Evolutionary conservation across 2,797 vertebrate species (phyloP), one percentile per base, ranked within the genome.

Genomic region (Clamator glandarius): DNA sequence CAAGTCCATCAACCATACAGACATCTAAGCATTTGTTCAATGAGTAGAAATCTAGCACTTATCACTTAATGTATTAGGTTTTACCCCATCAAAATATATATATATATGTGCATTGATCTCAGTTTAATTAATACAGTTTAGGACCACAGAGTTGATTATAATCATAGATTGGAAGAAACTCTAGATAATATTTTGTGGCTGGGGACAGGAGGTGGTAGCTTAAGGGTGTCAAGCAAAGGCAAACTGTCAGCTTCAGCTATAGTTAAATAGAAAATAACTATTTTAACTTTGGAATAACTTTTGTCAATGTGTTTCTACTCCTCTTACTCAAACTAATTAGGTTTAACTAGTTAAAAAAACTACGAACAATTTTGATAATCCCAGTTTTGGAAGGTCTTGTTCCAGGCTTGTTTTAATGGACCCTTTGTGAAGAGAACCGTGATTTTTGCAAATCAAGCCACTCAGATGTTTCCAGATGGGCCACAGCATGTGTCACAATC

Each of bases 401-500:
- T 85, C 44, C 94, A 91, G 84, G 74, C 7, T 7, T 10, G 16
- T 2, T 85, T 93, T 87, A 85, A 89, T 42, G 59, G 78, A 61
- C 82, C 51, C 44, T 95, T 70, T 64, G 11, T 26, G 62, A 73
- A 91, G 64, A 54, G 0, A 0, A 80, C 54, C 33, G 61, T 24
- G 12, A 0, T 36, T 78, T 93, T 73, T 50, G 55, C 48, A 84
- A 84, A 88, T 91, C 55, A 84, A 52, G 33, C 24, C 2, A 13
- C 35, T 84, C 83, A 79, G 80, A 87, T 92, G 41, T 51, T 86
- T 94, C 83, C 91, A 95, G 85, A 93, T 84, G 85, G 83, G 33
- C 28, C 83, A 23, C 94, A 92, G 86, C 90, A 86, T 0, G 31
- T 10, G 72, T 18, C 39, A 70, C 69, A 76, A 67, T 92, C 80